These are phyloP conservation scores for Protodeltote pygarga DNA, from an alignment of 2,888 invertebrate species.

Conservation along the genomic window DNA sequence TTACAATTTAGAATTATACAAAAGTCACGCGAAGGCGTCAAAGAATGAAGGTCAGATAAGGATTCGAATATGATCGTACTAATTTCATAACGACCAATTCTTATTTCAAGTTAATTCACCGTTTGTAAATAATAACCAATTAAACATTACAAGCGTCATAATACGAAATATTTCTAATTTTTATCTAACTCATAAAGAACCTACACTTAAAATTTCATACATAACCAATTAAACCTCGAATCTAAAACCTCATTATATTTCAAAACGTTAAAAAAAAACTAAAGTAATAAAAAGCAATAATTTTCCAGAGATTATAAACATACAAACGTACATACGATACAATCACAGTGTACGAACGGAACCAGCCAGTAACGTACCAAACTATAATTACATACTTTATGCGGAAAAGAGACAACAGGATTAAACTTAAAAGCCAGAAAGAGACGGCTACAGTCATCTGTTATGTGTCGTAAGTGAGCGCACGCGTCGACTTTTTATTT, in stretches of 20 bases:
- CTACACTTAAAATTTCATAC: background rate
- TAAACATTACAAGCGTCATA: too few species aligned
- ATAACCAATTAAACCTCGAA: constrained; percentile 8
- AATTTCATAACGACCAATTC: too few species aligned
- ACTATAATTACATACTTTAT: constrained; percentile 63
- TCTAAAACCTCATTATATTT: constrained; percentile 38
- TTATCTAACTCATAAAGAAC: too few species aligned
- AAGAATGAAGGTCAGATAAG: too few species aligned
- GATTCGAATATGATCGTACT: too few species aligned
- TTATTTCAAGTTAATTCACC: too few species aligned
- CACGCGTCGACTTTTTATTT: constrained; percentile 71
- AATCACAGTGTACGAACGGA: constrained; percentile 53
- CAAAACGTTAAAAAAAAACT: constrained; percentile 33
- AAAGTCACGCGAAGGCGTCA: too few species aligned
- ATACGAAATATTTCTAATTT: too few species aligned
- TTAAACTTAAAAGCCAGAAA: constrained; percentile 32
- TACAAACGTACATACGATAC: constrained; percentile 39
- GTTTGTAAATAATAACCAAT: too few species aligned
- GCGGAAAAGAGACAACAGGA: constrained; percentile 43
- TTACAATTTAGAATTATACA: too few species aligned
- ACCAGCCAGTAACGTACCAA: constrained; percentile 62
- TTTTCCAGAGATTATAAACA: constrained; percentile 44
- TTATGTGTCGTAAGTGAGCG: constrained; percentile 70
- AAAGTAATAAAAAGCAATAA: constrained; percentile 42
- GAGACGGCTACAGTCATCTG: constrained; percentile 58